Evolutionary conservation across 2,888 invertebrate genomes (phyloP), one percentile per base, ranked within the genome.

Genomic region (Trachelus tabidus): DNA sequence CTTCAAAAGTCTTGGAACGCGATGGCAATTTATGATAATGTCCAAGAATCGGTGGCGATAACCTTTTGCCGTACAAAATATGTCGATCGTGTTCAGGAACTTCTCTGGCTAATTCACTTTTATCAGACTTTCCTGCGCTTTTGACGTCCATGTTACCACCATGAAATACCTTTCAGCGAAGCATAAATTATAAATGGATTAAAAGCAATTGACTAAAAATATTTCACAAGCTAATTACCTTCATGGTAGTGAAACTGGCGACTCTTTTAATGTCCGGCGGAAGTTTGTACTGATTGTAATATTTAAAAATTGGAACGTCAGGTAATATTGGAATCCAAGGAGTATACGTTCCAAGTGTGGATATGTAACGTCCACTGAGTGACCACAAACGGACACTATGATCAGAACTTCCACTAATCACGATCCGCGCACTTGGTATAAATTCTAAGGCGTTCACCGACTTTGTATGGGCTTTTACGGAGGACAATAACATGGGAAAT

Each of bases 311-410:
- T n/a, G 93, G 92, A 2, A 93, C 91, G 69, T 90, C 87, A 33
- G 89, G 87, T 12, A 89, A 80, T 56, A 94, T 85, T 69, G 93
- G 92, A 35, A 92, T 91, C 95, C 95, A 96, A 1, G 94, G 92
- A 85, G 93, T 92, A 83, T 94, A 94, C 76, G 96, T 95, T 76
- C 97, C 97, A 83, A 97, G 92, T 9, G 96, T 96, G 83, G 95
- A 95, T 83, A 97, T 88, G 85, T 94, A 94, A 77, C 94, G 93
- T 68, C 96, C 96, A 71, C 94, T 93, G 79, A 96, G 89, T 0
- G 95, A 94, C 96, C 96, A 97, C 89, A 96, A 92, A 77, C 96
- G 94, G 79, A 95, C 95, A 75, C 95, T 95, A 88, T 94, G 94
- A 92, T 96, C 96, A 77, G 93, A 93, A 84, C 96, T 95, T 81